Percentiles rank a stretch among this genome's conserved stretches.
These are phyloP conservation scores for Lacerta bilineata DNA, from an alignment of 2,797 vertebrate species.

Conservation along the genomic window DNA sequence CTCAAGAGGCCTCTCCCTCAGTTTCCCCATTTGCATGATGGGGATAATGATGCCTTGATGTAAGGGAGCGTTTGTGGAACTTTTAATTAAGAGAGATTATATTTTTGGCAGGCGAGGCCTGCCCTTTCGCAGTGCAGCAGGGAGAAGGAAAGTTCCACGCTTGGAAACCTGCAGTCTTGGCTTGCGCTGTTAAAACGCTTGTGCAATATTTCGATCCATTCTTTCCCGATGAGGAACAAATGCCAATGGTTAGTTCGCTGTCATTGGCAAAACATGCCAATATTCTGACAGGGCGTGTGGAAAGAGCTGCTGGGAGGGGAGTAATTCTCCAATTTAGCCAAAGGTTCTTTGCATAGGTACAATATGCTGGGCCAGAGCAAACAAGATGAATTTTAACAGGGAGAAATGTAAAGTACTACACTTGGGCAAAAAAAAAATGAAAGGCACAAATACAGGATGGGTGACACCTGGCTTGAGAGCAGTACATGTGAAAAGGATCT, in stretches of 20 bases:
- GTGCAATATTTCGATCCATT: not conserved
- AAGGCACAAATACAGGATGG: too few species aligned
- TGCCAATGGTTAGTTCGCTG: not conserved
- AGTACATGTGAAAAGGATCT: too few species aligned
- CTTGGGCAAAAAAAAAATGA: too few species aligned
- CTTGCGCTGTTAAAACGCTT: not conserved
- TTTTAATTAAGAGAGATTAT: slow-evolving; percentile 16
- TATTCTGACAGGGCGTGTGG: not conserved
- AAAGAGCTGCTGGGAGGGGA: not conserved
- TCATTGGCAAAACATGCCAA: not conserved
- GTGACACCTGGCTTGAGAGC: too few species aligned
- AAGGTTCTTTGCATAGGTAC: not conserved
- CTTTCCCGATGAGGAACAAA: not conserved
- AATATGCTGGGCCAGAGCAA: too few species aligned
- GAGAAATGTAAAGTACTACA: too few species aligned
- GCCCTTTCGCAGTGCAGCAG: not conserved
- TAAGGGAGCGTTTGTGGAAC: not conserved
- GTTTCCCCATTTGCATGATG: slow-evolving; percentile 2
- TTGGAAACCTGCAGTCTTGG: not conserved
- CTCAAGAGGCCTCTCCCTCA: not conserved
- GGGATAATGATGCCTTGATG: not conserved
- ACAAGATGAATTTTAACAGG: too few species aligned
- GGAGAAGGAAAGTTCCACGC: not conserved
- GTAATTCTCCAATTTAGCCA: not conserved
- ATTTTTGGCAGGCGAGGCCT: not conserved